Conservation (phyloP, 2,113 vertebrate species). For the Barnardius zonarius region DNA sequence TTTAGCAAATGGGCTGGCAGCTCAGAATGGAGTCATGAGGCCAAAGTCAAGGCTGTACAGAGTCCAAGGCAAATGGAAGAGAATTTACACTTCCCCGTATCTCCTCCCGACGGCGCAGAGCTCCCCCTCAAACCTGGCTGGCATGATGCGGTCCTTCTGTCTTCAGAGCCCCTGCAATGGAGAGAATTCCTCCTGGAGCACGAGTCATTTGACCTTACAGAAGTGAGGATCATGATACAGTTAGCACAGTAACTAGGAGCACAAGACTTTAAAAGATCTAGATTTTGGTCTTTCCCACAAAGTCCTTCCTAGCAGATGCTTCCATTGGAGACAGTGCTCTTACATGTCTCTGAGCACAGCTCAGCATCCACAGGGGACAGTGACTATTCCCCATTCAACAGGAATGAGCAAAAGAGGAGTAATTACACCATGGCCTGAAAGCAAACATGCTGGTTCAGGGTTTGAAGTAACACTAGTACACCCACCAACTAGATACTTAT, state of each 20-base stretch:
- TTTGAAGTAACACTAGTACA: neutral
- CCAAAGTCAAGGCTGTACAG: conserved; percentile 53
- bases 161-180: conserved; percentile 49
- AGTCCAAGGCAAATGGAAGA: conserved; percentile 47
- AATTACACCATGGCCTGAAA: neutral
- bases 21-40: neutral
- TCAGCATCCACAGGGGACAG: neutral
- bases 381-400: neutral
- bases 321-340: neutral
- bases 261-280: neutral
- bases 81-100: conserved; percentile 35
- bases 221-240: rapidly evolving
- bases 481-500: neutral
- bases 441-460: rapidly evolving
- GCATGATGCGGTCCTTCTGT: neutral
- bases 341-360: neutral
- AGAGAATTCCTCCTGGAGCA: conserved; percentile 4
- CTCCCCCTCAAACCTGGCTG: conserved; percentile 50
- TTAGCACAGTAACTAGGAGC: neutral
- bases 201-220: neutral
- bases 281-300: neutral
- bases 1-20: conserved; percentile 18
- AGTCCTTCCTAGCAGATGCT: neutral
- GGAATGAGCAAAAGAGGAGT: neutral
- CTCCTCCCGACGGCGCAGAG: neutral